Percentiles rank a stretch among this genome's conserved stretches.
These are phyloP conservation scores for Salpingus planirostris DNA, from an alignment of 2,888 invertebrate genomes.

Conservation along the genomic window DNA sequence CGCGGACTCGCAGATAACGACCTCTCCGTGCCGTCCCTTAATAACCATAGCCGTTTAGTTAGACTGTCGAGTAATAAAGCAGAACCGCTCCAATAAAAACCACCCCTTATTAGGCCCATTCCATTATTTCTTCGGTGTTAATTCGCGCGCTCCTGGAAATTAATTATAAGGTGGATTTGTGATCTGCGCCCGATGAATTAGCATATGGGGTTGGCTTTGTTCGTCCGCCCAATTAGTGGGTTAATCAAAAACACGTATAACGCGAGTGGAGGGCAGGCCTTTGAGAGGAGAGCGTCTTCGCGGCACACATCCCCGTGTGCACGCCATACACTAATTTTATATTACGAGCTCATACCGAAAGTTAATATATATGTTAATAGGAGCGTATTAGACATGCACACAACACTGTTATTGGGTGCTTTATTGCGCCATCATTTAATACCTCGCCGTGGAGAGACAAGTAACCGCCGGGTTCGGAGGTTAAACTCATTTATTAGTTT, in stretches of 20 bases:
- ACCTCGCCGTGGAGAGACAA: constrained; percentile 18
- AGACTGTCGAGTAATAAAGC: too few species aligned
- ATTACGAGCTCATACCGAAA: constrained; percentile 24
- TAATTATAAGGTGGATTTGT: too few species aligned
- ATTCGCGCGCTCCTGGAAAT: too few species aligned
- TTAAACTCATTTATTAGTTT: constrained; percentile 20
- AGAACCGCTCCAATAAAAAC: too few species aligned
- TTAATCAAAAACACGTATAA: constrained; percentile 8
- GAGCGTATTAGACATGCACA: constrained; percentile 31
- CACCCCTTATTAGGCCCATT: too few species aligned
- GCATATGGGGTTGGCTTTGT: neutral
- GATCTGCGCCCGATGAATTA: too few species aligned
- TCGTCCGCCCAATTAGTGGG: constrained; percentile 4
- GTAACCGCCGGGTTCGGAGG: constrained; percentile 10
- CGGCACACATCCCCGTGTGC: neutral
- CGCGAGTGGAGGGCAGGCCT: constrained; percentile 3
- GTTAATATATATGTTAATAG: constrained; percentile 41
- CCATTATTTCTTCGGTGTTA: too few species aligned
- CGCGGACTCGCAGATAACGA: too few species aligned
- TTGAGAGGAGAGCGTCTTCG: constrained; percentile 5
- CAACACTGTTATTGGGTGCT: constrained; percentile 30
- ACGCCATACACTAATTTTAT: constrained; percentile 25
- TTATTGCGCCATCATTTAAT: constrained; percentile 33
- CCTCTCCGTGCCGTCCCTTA: too few species aligned
- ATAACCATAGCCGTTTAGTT: too few species aligned